Evolutionary conservation across 2,888 invertebrate species (phyloP).

Genomic region (Sinotaia quadrata): DNA sequence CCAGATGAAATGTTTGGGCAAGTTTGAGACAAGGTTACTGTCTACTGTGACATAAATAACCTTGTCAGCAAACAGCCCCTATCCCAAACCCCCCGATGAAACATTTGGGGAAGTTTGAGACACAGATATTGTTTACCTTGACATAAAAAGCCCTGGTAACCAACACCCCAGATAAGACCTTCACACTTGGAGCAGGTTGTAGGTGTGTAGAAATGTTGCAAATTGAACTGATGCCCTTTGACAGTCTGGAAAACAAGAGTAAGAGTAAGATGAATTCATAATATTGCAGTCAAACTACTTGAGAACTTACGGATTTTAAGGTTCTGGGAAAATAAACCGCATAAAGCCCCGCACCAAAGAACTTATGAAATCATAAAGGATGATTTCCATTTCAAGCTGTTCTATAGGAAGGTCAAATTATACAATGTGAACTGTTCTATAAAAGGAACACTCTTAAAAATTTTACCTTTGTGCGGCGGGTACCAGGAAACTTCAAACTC

Average conservation of each 20-base stretch:
- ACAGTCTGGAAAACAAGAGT: slow-evolving; percentile 42
- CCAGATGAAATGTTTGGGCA: too few species aligned
- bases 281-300: too few species aligned
- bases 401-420: background rate
- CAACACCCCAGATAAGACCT: slow-evolving; percentile 92
- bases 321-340: too few species aligned
- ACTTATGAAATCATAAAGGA: too few species aligned
- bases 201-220: slow-evolving; percentile 89
- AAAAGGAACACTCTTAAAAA: background rate
- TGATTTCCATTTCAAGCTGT: too few species aligned
- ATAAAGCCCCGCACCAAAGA: too few species aligned
- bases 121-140: slow-evolving; percentile 78
- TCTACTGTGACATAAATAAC: too few species aligned
- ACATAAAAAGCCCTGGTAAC: slow-evolving; percentile 97
- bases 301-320: too few species aligned
- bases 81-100: too few species aligned
- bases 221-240: slow-evolving; percentile 91
- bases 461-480: slow-evolving; percentile 45
- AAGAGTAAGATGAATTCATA: background rate
- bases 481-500: slow-evolving; percentile 74
- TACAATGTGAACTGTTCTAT: background rate
- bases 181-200: slow-evolving; percentile 95
- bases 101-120: too few species aligned
- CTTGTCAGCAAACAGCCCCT: too few species aligned
- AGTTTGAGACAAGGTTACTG: too few species aligned